Evolutionary conservation across 2,888 invertebrate species (phyloP), one percentile per base, ranked within the genome.

Genomic region (Syritta pipiens): DNA sequence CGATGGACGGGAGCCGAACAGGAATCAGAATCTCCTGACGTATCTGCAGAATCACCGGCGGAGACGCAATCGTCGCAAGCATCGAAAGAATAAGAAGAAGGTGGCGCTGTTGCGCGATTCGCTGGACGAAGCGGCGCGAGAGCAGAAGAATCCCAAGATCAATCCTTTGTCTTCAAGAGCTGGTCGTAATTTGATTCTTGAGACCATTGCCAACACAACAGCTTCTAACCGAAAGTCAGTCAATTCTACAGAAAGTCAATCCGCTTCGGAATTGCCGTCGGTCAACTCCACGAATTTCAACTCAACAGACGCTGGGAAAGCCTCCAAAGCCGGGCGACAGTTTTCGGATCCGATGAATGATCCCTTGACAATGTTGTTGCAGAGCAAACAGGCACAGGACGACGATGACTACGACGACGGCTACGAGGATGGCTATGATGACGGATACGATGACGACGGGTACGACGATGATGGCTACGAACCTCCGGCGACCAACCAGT

Each of bases 311-410:
- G n/a, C n/a, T n/a, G 42, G 57, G 30, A 62, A 40, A 19, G n/a
- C n/a, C n/a, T n/a, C n/a, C n/a, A n/a, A n/a, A n/a, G 19, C 17
- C 17, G 46, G 28, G 19, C 46, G 24, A 7, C 46, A 55, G 6
- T 5, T 46, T 3, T 14, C 44, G 9, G 14, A 20, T n/a, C 4
- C 9, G 6, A 28, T 9, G 2, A 3, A 10, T 0, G 68, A 44
- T n/a, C 51, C 68, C 4, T 3, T 59, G 51, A 51, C 49, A 4
- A 40, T 49, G 9, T 9, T 69, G 4, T 19, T 69, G 4, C 40
- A 30, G 2, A 6, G 26, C 3, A 51, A 44, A 12, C 49, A 60
- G 7, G 24, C 40, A 0, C 5, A 68, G 7, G 30, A 57, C 4
- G 17, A 44, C 4, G 65, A 35, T 12, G 53, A 55, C 10, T 55